A percentile compares a stretch with the other conserved stretches of the same genome.
Evolutionary conservation across 35 echinoderm and acorn worm species (phyloP).

Genomic region (Acanthaster planci): DNA sequence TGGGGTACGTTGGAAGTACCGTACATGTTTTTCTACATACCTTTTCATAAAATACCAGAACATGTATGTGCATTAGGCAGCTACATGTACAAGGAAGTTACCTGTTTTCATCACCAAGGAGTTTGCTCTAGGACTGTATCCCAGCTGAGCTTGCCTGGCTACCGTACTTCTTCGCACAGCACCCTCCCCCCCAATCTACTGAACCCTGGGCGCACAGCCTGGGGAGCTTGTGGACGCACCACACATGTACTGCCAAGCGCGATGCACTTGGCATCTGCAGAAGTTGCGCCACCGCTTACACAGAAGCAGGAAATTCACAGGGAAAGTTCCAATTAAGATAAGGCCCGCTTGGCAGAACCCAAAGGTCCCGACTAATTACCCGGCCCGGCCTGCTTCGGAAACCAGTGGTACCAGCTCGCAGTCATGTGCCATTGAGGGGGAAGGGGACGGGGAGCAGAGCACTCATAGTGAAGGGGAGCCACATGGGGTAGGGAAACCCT

Average conservation of each 20-base stretch:
- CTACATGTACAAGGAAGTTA: too few relatives aligned
- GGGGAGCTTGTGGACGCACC: too few relatives aligned
- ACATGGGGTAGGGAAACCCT: slow-evolving; percentile 4
- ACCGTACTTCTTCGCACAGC: too few relatives aligned
- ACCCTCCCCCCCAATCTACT: too few relatives aligned
- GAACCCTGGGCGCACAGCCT: too few relatives aligned
- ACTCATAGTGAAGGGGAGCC: background rate
- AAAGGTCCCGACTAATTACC: slow-evolving; percentile 15
- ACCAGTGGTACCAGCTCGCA: background rate
- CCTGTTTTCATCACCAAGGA: too few relatives aligned
- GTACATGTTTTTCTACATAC: too few relatives aligned
- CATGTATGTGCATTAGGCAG: too few relatives aligned
- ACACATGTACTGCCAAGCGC: background rate
- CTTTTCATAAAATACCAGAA: too few relatives aligned
- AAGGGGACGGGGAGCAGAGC: background rate
- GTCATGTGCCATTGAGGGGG: slow-evolving; percentile 12
- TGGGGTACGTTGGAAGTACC: too few relatives aligned
- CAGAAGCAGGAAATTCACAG: slow-evolving; percentile 15
- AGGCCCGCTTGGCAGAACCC: background rate
- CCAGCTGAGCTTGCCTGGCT: too few relatives aligned
- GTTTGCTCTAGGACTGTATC: too few relatives aligned
- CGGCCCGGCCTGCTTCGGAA: slow-evolving; percentile 3
- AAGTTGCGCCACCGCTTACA: slow-evolving; percentile 19
- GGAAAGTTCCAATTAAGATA: slow-evolving; percentile 29
- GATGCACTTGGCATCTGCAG: background rate